These are phyloP conservation scores for Parapsyche elsis DNA, from an alignment of 1,140 invertebrate species.

Conservation along the genomic window DNA sequence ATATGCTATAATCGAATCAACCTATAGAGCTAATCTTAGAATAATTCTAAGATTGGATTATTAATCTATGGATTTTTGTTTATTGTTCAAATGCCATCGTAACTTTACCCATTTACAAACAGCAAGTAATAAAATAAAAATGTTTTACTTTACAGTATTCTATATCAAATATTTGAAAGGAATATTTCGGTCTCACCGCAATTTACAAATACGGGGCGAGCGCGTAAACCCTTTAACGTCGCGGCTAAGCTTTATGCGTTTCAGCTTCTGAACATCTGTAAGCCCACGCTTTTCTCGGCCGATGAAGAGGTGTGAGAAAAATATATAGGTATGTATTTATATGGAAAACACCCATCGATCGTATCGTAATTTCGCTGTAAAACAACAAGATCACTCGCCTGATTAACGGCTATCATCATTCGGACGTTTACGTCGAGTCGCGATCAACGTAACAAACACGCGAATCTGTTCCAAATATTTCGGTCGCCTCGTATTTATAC, in stretches of 20 bases:
- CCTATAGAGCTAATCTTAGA: too few species aligned
- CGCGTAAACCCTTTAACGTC: background rate
- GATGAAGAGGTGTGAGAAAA: background rate
- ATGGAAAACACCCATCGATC: background rate
- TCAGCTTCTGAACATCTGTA: background rate
- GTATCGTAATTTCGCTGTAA: conserved; percentile 24
- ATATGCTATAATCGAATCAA: too few species aligned
- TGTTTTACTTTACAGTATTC: too few species aligned
- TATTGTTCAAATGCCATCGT: too few species aligned
- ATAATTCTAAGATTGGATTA: too few species aligned
- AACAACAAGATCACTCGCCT: conserved; percentile 12
- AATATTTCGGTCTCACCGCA: too few species aligned
- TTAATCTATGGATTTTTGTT: too few species aligned
- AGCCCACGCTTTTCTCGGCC: background rate
- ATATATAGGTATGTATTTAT: background rate
- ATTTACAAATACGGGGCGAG: too few species aligned
- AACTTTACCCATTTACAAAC: too few species aligned
- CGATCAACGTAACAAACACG: conserved; percentile 23
- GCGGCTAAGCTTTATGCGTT: background rate
- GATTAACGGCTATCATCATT: conserved; percentile 20
- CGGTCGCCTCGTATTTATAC: background rate
- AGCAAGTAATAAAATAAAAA: too few species aligned
- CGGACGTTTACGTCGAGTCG: conserved; percentile 22
- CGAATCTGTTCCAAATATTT: conserved; percentile 27
- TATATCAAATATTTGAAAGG: too few species aligned